Percentiles rank a stretch among this genome's conserved stretches.
Conservation (phyloP, 1,140 invertebrate genomes). For the Pogonomyrmex californicus region DNA sequence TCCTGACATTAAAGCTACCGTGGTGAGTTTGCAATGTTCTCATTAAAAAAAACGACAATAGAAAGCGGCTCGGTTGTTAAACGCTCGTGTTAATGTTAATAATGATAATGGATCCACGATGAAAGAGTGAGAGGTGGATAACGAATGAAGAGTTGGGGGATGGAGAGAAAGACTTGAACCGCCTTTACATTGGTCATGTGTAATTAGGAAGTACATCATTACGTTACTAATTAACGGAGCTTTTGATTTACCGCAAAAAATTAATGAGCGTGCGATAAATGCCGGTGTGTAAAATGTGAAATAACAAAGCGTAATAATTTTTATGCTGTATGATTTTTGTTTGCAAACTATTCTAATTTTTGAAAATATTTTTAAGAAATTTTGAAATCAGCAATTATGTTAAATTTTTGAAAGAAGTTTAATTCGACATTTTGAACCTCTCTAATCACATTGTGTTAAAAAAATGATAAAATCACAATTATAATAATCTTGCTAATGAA, state of each 20-base stretch:
- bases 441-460: no score
- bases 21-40: constrained; percentile 30
- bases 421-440: no score
- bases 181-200: constrained; percentile 44
- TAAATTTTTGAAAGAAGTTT: not conserved
- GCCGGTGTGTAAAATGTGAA: constrained; percentile 5
- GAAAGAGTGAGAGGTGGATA: not conserved
- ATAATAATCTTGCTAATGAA: constrained; percentile 15
- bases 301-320: not conserved
- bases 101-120: constrained; percentile 74
- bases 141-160: not conserved
- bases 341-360: not conserved
- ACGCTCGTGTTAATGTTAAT: constrained; percentile 72
- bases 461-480: constrained; percentile 21
- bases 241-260: constrained; percentile 65
- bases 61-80: constrained; percentile 64
- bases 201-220: constrained; percentile 75
- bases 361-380: not conserved
- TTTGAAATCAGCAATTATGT: not conserved
- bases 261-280: constrained; percentile 66
- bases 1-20: constrained; percentile 65
- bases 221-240: constrained; percentile 69
- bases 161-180: not conserved
- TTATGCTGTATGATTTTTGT: not conserved
- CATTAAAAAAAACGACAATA: constrained; percentile 60